Evolutionary conservation across 2,113 vertebrate genomes (phyloP).

Genomic region (Onychorhynchus coronatus): DNA sequence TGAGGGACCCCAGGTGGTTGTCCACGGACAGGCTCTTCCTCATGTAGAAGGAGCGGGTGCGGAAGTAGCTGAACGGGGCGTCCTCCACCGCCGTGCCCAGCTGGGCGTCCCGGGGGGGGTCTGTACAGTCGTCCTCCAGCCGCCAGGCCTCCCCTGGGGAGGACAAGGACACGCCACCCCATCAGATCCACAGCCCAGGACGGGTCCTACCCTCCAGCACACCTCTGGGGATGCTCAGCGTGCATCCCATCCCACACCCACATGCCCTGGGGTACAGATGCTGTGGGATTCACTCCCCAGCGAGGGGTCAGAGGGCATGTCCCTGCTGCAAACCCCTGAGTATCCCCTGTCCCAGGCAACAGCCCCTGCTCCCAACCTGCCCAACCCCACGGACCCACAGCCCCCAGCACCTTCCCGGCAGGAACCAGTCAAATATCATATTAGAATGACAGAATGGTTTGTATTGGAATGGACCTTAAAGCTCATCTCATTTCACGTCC

Average conservation of each 20-base stretch:
- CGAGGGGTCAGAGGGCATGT: rapidly evolving
- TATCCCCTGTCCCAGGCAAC: background rate
- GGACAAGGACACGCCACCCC: background rate
- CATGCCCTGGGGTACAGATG: rapidly evolving
- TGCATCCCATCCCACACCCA: background rate
- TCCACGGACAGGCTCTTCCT: conserved; percentile 87
- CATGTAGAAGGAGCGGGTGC: conserved; percentile 82
- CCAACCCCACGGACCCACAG: background rate
- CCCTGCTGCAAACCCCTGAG: rapidly evolving
- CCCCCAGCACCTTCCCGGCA: background rate
- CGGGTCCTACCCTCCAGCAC: rapidly evolving
- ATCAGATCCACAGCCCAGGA: background rate
- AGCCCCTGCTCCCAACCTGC: background rate
- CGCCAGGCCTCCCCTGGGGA: conserved; percentile 79
- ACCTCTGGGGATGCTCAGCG: background rate
- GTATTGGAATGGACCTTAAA: background rate
- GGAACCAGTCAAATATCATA: background rate
- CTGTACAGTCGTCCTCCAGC: conserved; percentile 77
- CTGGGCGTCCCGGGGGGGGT: background rate
- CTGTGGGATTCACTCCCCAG: no score
- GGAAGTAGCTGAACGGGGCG: conserved; percentile 81
- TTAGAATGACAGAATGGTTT: background rate
- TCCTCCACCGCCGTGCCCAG: conserved; percentile 69
- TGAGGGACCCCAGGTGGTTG: conserved; percentile 80
- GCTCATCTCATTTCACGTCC: background rate